phyloP scores from a whole-genome alignment of 2,888 invertebrate species.

The Lasioglossum pauxillum region DNA sequence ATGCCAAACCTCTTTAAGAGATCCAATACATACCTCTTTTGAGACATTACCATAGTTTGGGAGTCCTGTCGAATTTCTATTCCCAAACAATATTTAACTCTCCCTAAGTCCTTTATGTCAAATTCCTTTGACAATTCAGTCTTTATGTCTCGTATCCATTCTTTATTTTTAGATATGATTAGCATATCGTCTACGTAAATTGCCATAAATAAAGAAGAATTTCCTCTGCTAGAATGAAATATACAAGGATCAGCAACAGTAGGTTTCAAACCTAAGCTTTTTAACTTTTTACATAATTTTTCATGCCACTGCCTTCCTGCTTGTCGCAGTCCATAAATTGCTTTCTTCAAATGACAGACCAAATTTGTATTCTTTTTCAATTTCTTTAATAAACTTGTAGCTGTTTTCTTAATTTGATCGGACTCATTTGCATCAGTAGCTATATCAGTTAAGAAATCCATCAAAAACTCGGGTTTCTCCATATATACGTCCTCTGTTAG shows the following conservation, averaged over 20 bases:
- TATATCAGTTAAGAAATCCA: neutral
- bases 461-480: neutral
- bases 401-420: neutral
- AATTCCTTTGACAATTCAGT: neutral
- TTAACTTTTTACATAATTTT: neutral
- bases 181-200: neutral
- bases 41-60: neutral
- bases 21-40: neutral
- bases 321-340: neutral
- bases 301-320: neutral
- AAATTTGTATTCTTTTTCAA: neutral
- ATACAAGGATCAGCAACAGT: neutral
- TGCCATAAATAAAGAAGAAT: neutral
- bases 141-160: neutral
- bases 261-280: neutral
- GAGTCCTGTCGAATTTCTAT: neutral
- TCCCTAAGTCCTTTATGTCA: neutral
- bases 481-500: neutral
- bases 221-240: neutral
- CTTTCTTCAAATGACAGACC: neutral
- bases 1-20: neutral
- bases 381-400: neutral
- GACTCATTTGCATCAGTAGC: neutral
- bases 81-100: neutral
- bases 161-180: neutral